Conservation (phyloP, 2,113 vertebrate species). For the Phrynocephalus versicolor region DNA sequence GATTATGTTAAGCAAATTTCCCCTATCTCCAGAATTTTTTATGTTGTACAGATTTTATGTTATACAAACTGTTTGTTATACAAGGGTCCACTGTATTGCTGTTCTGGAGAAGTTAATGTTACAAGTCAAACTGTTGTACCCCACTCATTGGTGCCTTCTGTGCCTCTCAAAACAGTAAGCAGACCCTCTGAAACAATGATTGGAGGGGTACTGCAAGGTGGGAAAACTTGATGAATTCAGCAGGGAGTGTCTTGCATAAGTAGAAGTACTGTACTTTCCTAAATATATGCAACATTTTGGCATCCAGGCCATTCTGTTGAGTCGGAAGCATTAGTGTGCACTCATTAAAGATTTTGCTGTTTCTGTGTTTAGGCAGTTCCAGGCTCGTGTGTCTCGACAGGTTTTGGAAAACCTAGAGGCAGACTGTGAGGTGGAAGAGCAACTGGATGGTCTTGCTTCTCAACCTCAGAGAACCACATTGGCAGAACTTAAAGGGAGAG, state of each 20-base stretch:
- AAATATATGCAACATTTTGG: not conserved
- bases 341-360: not conserved
- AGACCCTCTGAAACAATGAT: not conserved
- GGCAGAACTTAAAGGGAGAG: constrained; percentile 86
- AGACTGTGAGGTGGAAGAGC: constrained; percentile 51
- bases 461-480: constrained; percentile 82
- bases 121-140: too few relatives aligned
- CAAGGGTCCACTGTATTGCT: too few relatives aligned
- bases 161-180: not conserved
- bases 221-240: not conserved
- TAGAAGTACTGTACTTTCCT: not conserved
- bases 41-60: too few relatives aligned
- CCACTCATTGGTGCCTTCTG: too few relatives aligned
- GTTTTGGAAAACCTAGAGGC: constrained; percentile 79
- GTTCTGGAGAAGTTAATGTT: too few relatives aligned
- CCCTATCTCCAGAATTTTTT: too few relatives aligned
- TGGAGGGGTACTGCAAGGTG: not conserved
- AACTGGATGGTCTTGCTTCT: constrained; percentile 42
- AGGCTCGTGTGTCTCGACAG: constrained; percentile 90
- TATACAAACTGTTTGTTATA: too few relatives aligned
- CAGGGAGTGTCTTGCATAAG: not conserved
- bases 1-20: too few relatives aligned
- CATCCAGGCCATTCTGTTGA: not conserved
- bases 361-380: constrained; percentile 82
- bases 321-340: not conserved